These are phyloP conservation scores for Phrixothrix hirtus DNA, from an alignment of 2,888 invertebrate species.

Conservation along the genomic window DNA sequence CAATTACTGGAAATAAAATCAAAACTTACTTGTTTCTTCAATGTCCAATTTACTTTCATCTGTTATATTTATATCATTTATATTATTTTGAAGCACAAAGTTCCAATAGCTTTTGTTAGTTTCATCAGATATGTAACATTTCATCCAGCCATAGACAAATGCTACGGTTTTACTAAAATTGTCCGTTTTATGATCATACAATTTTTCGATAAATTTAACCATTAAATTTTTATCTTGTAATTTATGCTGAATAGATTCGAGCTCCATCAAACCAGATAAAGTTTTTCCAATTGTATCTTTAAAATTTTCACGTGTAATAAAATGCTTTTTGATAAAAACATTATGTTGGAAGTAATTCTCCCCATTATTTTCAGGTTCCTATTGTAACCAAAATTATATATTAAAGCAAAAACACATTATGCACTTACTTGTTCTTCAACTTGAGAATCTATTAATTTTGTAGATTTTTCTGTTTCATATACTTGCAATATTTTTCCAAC, in stretches of 20 bases:
- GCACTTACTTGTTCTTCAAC: too few species aligned
- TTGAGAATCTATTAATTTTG: background rate
- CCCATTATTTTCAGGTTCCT: too few species aligned
- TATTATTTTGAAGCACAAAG: conserved; percentile 7
- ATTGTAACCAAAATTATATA: too few species aligned
- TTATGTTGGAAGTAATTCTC: too few species aligned
- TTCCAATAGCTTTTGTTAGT: background rate
- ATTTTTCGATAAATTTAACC: conserved; percentile 39
- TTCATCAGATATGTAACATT: too few species aligned
- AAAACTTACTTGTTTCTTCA: background rate
- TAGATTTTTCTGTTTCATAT: background rate
- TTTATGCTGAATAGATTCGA: conserved; percentile 46
- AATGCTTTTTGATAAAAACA: conserved; percentile 28
- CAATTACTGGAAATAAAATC: background rate
- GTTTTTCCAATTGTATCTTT: conserved; percentile 42
- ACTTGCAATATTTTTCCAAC: conserved; percentile 37
- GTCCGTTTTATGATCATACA: conserved; percentile 18
- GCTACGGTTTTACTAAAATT: conserved; percentile 35
- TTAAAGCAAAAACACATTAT: too few species aligned
- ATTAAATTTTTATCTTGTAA: conserved; percentile 37
- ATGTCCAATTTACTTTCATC: background rate
- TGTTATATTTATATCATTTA: too few species aligned
- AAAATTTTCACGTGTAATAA: conserved; percentile 39
- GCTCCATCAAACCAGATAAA: conserved; percentile 46
- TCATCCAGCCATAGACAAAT: conserved; percentile 44